Base-by-base conservation (phyloP, 1,140 invertebrate genomes). In the Cherax quadricarinatus region DNA sequence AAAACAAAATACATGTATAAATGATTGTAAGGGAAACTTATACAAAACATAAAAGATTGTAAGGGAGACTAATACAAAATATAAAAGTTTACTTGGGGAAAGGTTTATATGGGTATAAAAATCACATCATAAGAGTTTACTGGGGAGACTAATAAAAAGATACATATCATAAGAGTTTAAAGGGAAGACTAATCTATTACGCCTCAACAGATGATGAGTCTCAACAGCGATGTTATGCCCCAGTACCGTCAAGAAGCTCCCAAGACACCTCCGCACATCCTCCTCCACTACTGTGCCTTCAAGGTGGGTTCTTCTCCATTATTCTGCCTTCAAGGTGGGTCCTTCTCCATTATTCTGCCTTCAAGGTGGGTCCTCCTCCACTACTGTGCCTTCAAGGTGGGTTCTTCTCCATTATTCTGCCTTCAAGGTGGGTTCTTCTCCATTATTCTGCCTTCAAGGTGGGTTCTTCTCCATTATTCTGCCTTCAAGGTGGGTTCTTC, bases 231-330 rank as follows among this genome's bases (percentile, higher is more conserved):
- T 95, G 97, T 99, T 94, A 97, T 99, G 96, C 99, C 99, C 94
- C 98, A 99, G 96, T 99, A 99, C 96, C 97, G 99, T 92, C 99
- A 99, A 96, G 99, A 99, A 97, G 99, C 99, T 83, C 99, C 99
- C 82, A 99, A 99, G 96, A 99, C 99, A 70, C 98, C 98, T 92
- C 98, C 98, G 93, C 98, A 99, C 96, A 99, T 99, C 95, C 96
- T 99, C 93, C 96, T 99, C 94, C 99, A 99, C 96, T 99, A 99
- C 96, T 99, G 98, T 96, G 98, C 98, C 94, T 99, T 99, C 96
- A 96, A 96, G 94, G 93, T 93, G 41, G 30, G 90, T 66, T 9
- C 62, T 66, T 9, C 62, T 18, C 62, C 62, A 5, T 3, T 60
- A 60, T 3, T 60, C 1, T 60, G 57, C 57, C 57, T 60, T 60